These are phyloP conservation scores for Phrynocephalus guinanensis DNA, from an alignment of 2,797 vertebrate species.

Conservation along the genomic window DNA sequence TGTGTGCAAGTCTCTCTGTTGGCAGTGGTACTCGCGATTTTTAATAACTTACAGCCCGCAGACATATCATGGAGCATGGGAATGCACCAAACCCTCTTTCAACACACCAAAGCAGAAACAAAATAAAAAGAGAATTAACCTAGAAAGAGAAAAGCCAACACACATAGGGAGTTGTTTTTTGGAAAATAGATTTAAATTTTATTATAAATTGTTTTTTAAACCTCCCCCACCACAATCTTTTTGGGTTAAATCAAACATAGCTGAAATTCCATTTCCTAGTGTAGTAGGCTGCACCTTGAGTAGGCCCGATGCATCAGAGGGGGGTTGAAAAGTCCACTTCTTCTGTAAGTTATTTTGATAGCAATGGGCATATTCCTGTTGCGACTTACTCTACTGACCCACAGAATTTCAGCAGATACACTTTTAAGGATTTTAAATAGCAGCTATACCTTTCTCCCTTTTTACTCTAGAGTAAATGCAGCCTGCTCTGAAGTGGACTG, in stretches of 20 bases:
- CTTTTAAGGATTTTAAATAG: neutral
- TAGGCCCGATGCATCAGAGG: too few species aligned
- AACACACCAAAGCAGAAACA: neutral
- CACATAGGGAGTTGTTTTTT: conserved; percentile 41
- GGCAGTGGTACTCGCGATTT: neutral
- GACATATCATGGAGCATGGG: neutral
- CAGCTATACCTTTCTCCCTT: neutral
- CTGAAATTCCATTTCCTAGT: too few species aligned
- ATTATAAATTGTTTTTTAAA: conserved; percentile 72
- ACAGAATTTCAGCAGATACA: too few species aligned
- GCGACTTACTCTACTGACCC: too few species aligned
- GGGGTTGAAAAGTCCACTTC: too few species aligned
- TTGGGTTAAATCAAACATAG: neutral
- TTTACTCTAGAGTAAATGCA: neutral
- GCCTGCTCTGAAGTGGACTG: neutral
- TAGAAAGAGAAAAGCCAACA: neutral
- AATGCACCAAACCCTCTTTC: too few species aligned
- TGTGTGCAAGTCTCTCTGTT: neutral
- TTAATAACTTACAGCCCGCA: too few species aligned
- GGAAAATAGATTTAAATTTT: conserved; percentile 80
- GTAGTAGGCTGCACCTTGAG: too few species aligned
- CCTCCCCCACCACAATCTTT: conserved; percentile 24
- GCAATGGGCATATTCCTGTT: too few species aligned
- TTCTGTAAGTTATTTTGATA: too few species aligned
- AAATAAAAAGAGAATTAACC: neutral